These are phyloP conservation scores for Pogonomyrmex californicus DNA, from an alignment of 1,140 invertebrate species.

Conservation along the genomic window DNA sequence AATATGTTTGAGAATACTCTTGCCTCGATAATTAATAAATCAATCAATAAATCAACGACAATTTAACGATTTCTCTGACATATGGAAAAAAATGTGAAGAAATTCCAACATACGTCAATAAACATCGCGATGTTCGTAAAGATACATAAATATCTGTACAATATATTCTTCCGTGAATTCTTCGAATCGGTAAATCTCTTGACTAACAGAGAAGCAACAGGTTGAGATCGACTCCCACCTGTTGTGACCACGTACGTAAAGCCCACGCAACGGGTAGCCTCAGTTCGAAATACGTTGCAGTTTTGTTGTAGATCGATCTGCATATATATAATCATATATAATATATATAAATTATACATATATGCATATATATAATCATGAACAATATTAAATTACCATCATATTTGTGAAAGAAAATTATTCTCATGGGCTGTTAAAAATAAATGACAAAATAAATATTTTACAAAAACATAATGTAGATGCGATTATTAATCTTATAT, in stretches of 20 bases:
- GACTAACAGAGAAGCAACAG: constrained; percentile 73
- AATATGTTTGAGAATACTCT: neutral
- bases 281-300: constrained; percentile 66
- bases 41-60: neutral
- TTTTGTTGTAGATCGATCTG: constrained; percentile 44
- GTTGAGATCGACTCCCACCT: constrained; percentile 74
- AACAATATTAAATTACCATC: neutral
- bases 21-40: neutral
- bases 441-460: neutral
- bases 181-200: constrained; percentile 59
- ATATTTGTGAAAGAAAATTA: neutral
- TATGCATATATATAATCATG: neutral
- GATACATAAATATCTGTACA: neutral
- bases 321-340: no score
- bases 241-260: constrained; percentile 67
- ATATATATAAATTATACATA: no score
- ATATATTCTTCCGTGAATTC: neutral
- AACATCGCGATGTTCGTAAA: neutral
- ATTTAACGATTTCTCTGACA: neutral
- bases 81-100: neutral
- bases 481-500: no score
- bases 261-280: constrained; percentile 70
- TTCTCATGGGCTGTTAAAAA: neutral
- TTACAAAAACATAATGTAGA: neutral
- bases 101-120: neutral